A percentile compares a stretch with the other conserved stretches of the same genome.
Evolutionary conservation across 2,113 vertebrate species (phyloP).

Genomic region (Cynopterus brachyotis): DNA sequence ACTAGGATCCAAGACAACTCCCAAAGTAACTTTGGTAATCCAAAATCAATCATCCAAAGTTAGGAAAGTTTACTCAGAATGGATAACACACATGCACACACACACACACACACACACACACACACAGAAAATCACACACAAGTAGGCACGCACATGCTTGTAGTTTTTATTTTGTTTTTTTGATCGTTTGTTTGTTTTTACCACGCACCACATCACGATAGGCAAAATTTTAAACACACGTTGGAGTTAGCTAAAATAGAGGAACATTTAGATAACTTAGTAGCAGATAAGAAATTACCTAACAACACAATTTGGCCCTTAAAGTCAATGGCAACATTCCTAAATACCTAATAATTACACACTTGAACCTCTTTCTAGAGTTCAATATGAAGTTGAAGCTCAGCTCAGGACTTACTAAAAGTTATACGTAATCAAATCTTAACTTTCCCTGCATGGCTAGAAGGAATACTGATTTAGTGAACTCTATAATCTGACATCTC

Average conservation of each 20-base stretch:
- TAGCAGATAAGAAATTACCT: not conserved
- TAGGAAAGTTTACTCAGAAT: not conserved
- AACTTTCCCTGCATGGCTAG: not conserved
- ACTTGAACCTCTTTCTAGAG: conserved; percentile 24
- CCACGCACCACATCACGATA: not conserved
- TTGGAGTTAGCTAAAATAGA: not conserved
- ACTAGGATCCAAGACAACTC: not conserved
- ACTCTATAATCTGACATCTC: not conserved
- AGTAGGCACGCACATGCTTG: not conserved
- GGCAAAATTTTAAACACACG: not conserved
- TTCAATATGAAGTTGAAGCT: conserved; percentile 51
- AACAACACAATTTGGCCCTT: not conserved
- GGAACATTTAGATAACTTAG: not conserved
- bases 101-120: not conserved
- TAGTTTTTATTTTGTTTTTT: not conserved
- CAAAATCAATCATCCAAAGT: not conserved
- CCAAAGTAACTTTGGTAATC: not conserved
- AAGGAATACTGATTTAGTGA: not conserved
- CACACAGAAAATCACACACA: not conserved
- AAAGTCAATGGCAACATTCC: not conserved
- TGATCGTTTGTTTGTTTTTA: not conserved
- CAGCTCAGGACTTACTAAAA: conserved; percentile 37
- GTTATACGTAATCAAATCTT: not conserved
- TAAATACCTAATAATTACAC: conserved; percentile 27
- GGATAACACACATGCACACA: not conserved